Evolutionary conservation across 2,113 vertebrate species (phyloP).

Genomic region (Notarius lentiginosus): DNA sequence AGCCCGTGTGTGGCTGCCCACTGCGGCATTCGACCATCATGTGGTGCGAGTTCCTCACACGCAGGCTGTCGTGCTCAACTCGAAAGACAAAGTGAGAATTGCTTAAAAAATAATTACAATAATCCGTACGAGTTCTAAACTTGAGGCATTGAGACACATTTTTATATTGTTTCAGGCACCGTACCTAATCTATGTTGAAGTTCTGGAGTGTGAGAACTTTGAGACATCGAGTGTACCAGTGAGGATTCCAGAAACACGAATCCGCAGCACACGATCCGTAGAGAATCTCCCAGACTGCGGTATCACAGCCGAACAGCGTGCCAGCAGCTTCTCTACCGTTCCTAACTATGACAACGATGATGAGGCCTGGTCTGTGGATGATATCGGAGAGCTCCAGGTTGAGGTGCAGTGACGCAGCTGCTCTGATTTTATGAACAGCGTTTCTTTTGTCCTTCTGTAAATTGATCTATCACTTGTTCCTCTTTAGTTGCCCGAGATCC

Average conservation of each 20-base stretch:
- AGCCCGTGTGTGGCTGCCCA: constrained; percentile 89
- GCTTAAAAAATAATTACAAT: not conserved
- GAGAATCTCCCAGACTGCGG: constrained; percentile 93
- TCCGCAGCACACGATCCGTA: constrained; percentile 90
- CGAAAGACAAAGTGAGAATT: constrained; percentile 87
- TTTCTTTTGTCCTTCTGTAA: not conserved
- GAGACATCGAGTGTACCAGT: constrained; percentile 86
- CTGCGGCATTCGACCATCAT: constrained; percentile 87
- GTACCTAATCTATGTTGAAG: constrained; percentile 95
- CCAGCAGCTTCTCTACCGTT: constrained; percentile 85
- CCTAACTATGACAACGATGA: constrained; percentile 96
- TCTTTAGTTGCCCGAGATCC: constrained; percentile 84
- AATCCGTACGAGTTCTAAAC: not conserved
- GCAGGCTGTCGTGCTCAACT: constrained; percentile 93
- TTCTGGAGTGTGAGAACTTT: constrained; percentile 94
- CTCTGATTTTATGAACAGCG: not conserved
- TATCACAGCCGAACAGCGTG: constrained; percentile 81
- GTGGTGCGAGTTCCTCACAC: constrained; percentile 91
- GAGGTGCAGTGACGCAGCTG: constrained; percentile 72
- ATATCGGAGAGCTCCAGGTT: constrained; percentile 93
- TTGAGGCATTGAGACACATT: not conserved
- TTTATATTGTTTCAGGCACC: constrained; percentile 76
- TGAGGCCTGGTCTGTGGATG: constrained; percentile 93
- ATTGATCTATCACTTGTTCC: not conserved
- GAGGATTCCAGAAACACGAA: constrained; percentile 92